Conservation (phyloP, 2,113 vertebrate species). For the human region DNA sequence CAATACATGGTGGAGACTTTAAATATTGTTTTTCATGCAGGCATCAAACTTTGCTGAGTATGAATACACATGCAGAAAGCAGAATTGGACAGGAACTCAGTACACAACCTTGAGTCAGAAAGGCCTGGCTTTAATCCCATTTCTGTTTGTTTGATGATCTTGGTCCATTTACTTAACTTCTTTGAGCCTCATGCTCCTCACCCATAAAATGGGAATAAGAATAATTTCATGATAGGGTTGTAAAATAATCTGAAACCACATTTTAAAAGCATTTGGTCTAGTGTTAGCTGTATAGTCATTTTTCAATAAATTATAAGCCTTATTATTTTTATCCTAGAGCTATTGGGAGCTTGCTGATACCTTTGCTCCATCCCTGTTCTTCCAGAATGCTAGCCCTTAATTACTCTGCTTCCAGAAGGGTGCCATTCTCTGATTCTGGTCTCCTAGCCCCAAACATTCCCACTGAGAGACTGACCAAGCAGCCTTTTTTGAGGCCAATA, state of each 20-base stretch:
- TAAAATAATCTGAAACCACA: background rate
- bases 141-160: background rate
- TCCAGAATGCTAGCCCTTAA: background rate
- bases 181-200: background rate
- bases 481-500: background rate
- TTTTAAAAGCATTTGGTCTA: background rate
- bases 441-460: background rate
- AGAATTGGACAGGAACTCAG: background rate
- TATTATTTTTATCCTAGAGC: background rate
- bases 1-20: background rate
- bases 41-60: background rate
- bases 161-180: background rate
- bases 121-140: background rate
- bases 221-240: background rate
- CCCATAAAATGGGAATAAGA: background rate
- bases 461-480: background rate
- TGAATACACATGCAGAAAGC: background rate
- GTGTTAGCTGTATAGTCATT: background rate
- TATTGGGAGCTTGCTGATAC: background rate
- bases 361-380: background rate
- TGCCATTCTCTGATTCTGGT: background rate
- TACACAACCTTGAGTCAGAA: background rate
- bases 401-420: background rate
- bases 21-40: background rate
- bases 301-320: background rate